phyloP scores from a whole-genome alignment of 2,888 invertebrate species.

The Drosophila meridionalis region DNA sequence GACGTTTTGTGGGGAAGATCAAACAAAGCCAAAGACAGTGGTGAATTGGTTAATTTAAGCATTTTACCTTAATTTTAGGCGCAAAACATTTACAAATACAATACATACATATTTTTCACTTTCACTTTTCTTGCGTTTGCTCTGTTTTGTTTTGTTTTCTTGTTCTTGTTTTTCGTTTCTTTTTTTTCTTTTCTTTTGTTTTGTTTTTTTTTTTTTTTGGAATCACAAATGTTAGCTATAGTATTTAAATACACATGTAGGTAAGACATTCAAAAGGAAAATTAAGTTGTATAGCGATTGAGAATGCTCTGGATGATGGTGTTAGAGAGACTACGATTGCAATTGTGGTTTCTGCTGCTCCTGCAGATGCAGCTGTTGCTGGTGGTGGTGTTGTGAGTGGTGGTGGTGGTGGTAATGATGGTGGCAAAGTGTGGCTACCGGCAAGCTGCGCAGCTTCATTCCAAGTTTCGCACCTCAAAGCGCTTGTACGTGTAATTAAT shows the following conservation, averaged over 20 bases:
- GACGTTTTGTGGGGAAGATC: constrained; percentile 11
- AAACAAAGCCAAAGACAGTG: constrained; percentile 55
- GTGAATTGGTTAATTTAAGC: constrained; percentile 59
- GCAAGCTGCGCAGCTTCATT: constrained; percentile 73
- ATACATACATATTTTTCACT: constrained; percentile 29
- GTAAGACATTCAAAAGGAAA: constrained; percentile 74
- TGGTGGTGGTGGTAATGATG: constrained; percentile 35
- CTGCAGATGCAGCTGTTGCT: constrained; percentile 31
- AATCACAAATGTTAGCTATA: constrained; percentile 79
- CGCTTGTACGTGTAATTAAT: constrained; percentile 99
- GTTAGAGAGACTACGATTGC: constrained; percentile 72
- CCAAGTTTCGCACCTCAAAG: constrained; percentile 91
- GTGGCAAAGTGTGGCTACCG: constrained; percentile 74
- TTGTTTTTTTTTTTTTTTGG: constrained; percentile 61
- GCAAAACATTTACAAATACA: constrained; percentile 52
- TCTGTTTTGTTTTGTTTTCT: constrained; percentile 45
- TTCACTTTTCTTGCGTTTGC: constrained; percentile 51
- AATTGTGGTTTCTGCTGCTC: constrained; percentile 46
- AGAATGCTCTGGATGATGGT: constrained; percentile 60
- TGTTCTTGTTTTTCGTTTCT: constrained; percentile 15
- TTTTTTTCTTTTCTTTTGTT: constrained; percentile 9
- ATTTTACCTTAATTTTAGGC: constrained; percentile 62
- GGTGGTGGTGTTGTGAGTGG: constrained; percentile 27
- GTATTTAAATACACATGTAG: constrained; percentile 79
- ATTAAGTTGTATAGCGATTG: constrained; percentile 66